Evolutionary conservation across 2,888 invertebrate species (phyloP).

Genomic region (Acanthosepion esculentum): DNA sequence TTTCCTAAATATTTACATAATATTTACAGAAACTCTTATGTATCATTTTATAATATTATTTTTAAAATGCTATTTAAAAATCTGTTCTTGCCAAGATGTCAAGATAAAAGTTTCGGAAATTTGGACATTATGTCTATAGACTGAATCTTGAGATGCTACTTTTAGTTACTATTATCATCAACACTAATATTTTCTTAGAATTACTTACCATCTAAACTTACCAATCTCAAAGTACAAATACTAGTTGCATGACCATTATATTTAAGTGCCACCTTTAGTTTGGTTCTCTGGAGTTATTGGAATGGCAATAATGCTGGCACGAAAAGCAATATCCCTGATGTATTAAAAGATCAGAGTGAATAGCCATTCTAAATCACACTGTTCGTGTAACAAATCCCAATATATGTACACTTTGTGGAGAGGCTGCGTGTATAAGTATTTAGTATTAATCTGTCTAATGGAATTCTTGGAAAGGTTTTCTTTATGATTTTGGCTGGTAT

Average conservation of each 20-base stretch:
- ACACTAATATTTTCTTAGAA: background rate
- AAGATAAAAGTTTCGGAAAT: no score
- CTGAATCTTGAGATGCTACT: no score
- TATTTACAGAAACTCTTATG: no score
- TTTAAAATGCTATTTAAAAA: no score
- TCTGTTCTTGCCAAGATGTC: no score
- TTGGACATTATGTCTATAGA: no score
- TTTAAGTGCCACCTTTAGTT: constrained; percentile 10
- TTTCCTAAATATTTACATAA: no score
- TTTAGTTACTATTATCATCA: background rate
- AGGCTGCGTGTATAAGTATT: background rate
- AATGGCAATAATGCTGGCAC: background rate
- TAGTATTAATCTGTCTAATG: background rate
- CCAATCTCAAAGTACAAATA: constrained; percentile 5
- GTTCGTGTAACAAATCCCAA: background rate
- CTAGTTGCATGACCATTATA: background rate
- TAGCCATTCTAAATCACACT: background rate
- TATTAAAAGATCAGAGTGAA: background rate
- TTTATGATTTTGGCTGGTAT: background rate
- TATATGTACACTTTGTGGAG: background rate
- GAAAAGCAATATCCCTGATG: constrained; percentile 13
- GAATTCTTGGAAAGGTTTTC: background rate
- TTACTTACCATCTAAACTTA: background rate
- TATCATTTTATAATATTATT: no score
- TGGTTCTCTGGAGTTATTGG: background rate